phyloP scores from a whole-genome alignment of 2,888 invertebrate species.

The Cheiracanthium punctorium region DNA sequence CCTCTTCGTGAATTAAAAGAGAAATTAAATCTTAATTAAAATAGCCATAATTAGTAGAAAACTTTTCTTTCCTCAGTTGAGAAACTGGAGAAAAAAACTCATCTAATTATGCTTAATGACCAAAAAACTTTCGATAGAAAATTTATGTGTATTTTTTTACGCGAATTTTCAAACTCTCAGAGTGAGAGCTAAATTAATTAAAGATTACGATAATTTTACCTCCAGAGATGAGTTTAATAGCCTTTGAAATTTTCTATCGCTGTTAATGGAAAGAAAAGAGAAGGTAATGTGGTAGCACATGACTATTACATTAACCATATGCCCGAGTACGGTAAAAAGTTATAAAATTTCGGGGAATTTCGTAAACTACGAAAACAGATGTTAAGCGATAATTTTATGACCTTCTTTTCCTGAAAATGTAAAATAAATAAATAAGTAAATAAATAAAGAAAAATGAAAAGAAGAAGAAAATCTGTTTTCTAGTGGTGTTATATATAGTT shows the following conservation, averaged over 20 bases:
- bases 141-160: slow-evolving; percentile 9
- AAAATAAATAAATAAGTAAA: no score
- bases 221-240: not conserved
- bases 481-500: no score
- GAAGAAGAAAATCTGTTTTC: no score
- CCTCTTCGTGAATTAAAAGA: slow-evolving; percentile 1
- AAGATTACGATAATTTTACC: slow-evolving; percentile 17
- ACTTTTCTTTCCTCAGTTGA: not conserved
- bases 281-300: not conserved
- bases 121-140: slow-evolving; percentile 10
- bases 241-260: not conserved
- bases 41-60: slow-evolving; percentile 6
- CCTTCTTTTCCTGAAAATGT: no score
- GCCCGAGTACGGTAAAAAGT: not conserved
- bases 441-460: no score
- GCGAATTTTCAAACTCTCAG: not conserved
- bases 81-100: not conserved
- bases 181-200: not conserved
- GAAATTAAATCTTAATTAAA: slow-evolving; percentile 1
- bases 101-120: slow-evolving; percentile 17
- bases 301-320: not conserved
- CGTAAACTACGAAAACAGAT: no score
- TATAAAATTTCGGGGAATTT: not conserved
- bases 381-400: no score
- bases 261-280: not conserved